Evolutionary conservation across 1,140 invertebrate genomes (phyloP), one percentile per base, ranked within the genome.

Genomic region (Heliconius melpomene): DNA sequence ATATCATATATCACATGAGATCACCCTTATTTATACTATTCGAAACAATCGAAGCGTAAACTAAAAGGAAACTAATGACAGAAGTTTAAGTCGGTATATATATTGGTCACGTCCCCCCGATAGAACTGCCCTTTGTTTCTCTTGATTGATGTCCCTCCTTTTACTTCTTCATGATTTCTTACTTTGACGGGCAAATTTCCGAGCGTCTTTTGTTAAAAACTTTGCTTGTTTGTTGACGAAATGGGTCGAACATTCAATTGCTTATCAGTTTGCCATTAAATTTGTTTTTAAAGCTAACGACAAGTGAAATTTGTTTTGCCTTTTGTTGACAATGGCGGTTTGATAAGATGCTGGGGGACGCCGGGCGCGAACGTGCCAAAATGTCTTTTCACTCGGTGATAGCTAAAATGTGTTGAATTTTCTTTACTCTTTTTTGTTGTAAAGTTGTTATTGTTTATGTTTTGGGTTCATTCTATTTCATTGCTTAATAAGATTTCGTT

Each of bases 131-230:
- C 85, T 88, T 88, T 88, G 84, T 89, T 87, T 88, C 85, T 80
- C 77, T 86, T 91, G 89, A 92, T 92, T 90, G 89, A 91, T 91
- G 87, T 87, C 85, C 82, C 72, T 84, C 79, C 83, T 84, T 85
- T 81, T 81, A 84, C 82, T 89, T 87, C 84, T 87, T 84, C 81
- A 84, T 85, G 83, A 89, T 87, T 87, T 84, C 81, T 84, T 83
- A 83, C 86, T 83, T 84, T 82, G 83, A 66, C 78, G 79, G 80
- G 79, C 71, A 79, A 87, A 86, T 85, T 84, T 84, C 78, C 70
- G 76, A 74, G 32, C 78, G 74, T 73, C 83, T 81, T 86, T 87
- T 84, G 85, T 85, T 66, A 77, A 82, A 81, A 83, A 87, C 84
- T 83, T 82, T 75, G 75, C 32, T 79, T 81, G 82, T 87, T 86